A percentile compares a stretch with the other conserved stretches of the same genome.
Conservation (phyloP, 2,113 vertebrate genomes). For the Nanger granti region DNA sequence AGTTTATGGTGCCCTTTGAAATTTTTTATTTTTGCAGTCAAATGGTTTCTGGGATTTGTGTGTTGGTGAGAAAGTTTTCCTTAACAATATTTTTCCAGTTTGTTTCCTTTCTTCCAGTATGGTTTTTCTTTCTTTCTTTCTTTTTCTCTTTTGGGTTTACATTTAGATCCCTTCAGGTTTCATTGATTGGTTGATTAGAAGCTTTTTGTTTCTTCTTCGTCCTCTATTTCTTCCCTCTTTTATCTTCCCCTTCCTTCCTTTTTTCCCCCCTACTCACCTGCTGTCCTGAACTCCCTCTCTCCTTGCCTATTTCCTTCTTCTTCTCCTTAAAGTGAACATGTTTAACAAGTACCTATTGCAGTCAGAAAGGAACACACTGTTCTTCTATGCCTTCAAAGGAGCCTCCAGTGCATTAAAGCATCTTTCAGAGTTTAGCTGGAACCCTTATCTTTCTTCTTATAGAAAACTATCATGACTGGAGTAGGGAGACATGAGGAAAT, state of each 20-base stretch:
- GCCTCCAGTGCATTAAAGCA: no score
- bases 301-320: no score
- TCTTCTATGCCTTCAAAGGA: not conserved
- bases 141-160: no score
- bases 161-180: not conserved
- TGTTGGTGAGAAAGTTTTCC: not conserved
- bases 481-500: no score
- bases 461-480: no score
- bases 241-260: not conserved
- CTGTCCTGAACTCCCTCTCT: no score
- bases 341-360: not conserved
- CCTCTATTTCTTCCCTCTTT: not conserved
- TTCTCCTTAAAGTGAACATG: not conserved
- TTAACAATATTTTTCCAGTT: not conserved
- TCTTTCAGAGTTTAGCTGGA: no score
- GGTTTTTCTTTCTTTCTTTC: not conserved
- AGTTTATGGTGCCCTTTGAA: no score
- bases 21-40: not conserved
- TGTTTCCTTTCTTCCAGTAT: not conserved
- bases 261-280: no score
- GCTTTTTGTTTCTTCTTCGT: rapidly evolving
- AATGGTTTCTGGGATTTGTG: not conserved
- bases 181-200: not conserved
- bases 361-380: not conserved
- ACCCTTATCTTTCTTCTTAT: no score